phyloP scores from a whole-genome alignment of 1,140 invertebrate species.

The Sipha flava region DNA sequence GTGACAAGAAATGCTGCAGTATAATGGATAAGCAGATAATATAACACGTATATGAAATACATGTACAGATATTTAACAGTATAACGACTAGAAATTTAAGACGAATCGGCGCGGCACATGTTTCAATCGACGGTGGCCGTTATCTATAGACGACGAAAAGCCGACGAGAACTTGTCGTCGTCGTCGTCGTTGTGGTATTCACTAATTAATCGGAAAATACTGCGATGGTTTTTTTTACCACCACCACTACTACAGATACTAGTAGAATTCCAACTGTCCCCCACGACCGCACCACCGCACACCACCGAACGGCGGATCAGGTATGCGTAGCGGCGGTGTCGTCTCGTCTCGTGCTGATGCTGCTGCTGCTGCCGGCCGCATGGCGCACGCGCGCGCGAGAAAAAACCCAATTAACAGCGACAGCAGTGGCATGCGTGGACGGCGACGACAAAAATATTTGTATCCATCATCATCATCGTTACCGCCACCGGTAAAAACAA shows the following conservation, averaged over 20 bases:
- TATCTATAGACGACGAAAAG: background rate
- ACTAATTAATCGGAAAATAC: constrained; percentile 32
- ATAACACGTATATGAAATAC: no score
- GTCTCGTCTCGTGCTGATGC: background rate
- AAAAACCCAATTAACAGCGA: constrained; percentile 26
- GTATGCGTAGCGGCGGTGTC: background rate
- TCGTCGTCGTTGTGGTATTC: background rate
- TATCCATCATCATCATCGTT: constrained; percentile 1
- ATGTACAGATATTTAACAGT: no score
- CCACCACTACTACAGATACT: background rate
- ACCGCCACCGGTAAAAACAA: background rate
- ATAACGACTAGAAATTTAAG: no score
- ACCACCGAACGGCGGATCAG: background rate
- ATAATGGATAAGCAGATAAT: no score
- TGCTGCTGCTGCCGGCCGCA: background rate
- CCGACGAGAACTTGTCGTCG: background rate
- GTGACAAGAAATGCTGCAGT: no score
- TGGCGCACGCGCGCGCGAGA: constrained; percentile 24
- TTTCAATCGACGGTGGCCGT: background rate
- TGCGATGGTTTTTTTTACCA: background rate
- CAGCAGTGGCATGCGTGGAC: background rate
- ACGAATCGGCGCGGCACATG: background rate
- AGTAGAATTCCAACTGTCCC: background rate
- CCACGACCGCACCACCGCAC: background rate
- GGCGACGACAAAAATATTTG: constrained; percentile 10